Conservation (phyloP, 37 sponge, comb jelly and placozoan species). For the Lycopodina hypogea region DNA sequence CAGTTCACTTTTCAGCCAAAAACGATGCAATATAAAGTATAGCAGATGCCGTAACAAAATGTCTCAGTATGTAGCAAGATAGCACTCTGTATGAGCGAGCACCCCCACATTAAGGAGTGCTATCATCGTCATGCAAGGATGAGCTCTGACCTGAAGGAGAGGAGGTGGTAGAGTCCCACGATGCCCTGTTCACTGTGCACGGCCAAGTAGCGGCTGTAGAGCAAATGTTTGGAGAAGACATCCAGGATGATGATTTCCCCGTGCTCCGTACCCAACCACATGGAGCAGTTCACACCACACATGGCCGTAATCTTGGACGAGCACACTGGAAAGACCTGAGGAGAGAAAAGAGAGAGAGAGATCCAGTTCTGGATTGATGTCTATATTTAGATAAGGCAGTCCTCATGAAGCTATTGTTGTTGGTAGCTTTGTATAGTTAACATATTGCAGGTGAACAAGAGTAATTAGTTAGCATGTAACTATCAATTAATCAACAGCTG, state of each 20-base stretch:
- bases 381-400: background rate
- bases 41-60: too few relatives aligned
- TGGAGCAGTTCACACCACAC: constrained; percentile 57
- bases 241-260: constrained; percentile 58
- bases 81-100: too few relatives aligned
- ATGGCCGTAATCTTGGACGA: constrained; percentile 51
- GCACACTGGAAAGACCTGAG: constrained; percentile 45
- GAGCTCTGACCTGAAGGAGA: constrained; percentile 14
- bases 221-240: constrained; percentile 41
- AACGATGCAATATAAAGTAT: too few relatives aligned
- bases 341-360: background rate
- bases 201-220: constrained; percentile 53
- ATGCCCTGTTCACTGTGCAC: constrained; percentile 48
- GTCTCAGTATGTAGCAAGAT: too few relatives aligned
- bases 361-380: background rate
- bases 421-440: background rate
- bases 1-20: too few relatives aligned
- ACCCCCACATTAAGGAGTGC: too few relatives aligned
- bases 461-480: too few relatives aligned
- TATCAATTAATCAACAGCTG: too few relatives aligned
- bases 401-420: background rate
- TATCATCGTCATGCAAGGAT: too few relatives aligned
- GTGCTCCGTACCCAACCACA: constrained; percentile 78
- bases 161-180: constrained; percentile 33
- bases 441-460: background rate